Base-by-base conservation (phyloP, 2,113 vertebrate species). In the Corydoras sp. region DNA sequence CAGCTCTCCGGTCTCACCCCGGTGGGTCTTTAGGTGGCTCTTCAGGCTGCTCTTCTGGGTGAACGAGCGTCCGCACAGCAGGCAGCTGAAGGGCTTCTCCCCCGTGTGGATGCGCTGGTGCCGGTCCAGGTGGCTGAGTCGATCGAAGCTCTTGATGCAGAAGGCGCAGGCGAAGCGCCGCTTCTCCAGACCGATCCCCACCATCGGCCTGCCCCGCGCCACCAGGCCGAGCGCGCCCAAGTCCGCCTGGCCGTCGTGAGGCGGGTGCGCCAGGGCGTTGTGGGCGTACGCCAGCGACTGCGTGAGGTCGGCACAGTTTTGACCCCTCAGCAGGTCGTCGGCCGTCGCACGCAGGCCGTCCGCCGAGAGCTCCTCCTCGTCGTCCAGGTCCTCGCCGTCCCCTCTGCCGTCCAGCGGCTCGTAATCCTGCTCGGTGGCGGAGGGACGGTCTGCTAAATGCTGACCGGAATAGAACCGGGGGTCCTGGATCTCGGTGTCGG, bases 41-140 rank as follows among this genome's bases (percentile, higher is more conserved):
- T 76, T 76, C 43, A 76, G 61, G 65, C 75, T 76, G 59, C 75
- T 76, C 65, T 76, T 76, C 70, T 76, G 75, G 29, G 75, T 76
- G 65, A 76, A 76, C 30, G 64, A 68, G 0, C 75, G 75, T 0
- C 75, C 75, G 10, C 75, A 76, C 11, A 76, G 14, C 53, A 55
- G 58, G 30, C 75, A 76, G 65, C 75, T 72, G 65, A 72, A 76
- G 12, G 75, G 75, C 11, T 72, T 71, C 11, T 76, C 75, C 10
- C 75, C 75, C 0, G 75, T 76, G 65, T 76, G 75, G 10, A 76
- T 76, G 60, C 75, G 75, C 50, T 72, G 75, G 29, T 76, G 75
- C 15, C 75, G 62, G 6, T 76, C 75, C 30, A 76, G 62, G 3
- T 76, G 75, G 15, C 75, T 76, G 59, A 72, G 70, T 1, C 75